Conservation (phyloP, 1,140 invertebrate species). For the Streblospio benedicti region DNA sequence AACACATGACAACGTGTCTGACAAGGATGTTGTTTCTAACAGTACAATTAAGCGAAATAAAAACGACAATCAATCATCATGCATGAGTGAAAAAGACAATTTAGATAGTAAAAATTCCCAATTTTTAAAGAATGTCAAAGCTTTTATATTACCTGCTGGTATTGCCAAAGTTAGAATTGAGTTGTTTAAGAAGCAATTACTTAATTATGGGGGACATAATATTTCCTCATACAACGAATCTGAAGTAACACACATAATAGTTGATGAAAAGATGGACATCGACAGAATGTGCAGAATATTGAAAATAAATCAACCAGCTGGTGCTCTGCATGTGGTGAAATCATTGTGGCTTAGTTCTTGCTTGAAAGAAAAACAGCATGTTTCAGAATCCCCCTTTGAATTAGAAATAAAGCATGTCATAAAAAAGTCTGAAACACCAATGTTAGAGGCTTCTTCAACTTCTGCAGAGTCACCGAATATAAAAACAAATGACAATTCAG, state of each 20-base stretch:
- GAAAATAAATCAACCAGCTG: slow-evolving; percentile 25
- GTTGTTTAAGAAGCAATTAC: slow-evolving; percentile 34
- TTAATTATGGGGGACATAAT: slow-evolving; percentile 31
- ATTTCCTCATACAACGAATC: slow-evolving; percentile 14
- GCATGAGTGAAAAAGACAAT: too few relatives aligned
- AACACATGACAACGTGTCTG: too few relatives aligned
- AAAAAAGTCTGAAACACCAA: too few relatives aligned
- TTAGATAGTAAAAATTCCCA: too few relatives aligned
- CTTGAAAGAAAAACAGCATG: slow-evolving; percentile 29
- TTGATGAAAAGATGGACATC: slow-evolving; percentile 39
- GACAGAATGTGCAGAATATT: slow-evolving; percentile 32
- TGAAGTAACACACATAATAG: slow-evolving; percentile 29
- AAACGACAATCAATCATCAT: too few relatives aligned
- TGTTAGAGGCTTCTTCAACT: too few relatives aligned
- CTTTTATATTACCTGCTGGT: slow-evolving; percentile 33
- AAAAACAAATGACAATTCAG: too few relatives aligned
- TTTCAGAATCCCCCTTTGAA: slow-evolving; percentile 17
- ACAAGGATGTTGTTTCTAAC: too few relatives aligned
- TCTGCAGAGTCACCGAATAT: too few relatives aligned
- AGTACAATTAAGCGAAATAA: too few relatives aligned
- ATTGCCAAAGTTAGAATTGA: slow-evolving; percentile 39
- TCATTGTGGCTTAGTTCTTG: slow-evolving; percentile 41
- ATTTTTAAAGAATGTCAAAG: slow-evolving; percentile 6
- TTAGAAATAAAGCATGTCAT: slow-evolving; percentile 9
- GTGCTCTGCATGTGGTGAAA: slow-evolving; percentile 27